Conservation (phyloP, 1,140 invertebrate genomes). For the Drosophila lacertosa region DNA sequence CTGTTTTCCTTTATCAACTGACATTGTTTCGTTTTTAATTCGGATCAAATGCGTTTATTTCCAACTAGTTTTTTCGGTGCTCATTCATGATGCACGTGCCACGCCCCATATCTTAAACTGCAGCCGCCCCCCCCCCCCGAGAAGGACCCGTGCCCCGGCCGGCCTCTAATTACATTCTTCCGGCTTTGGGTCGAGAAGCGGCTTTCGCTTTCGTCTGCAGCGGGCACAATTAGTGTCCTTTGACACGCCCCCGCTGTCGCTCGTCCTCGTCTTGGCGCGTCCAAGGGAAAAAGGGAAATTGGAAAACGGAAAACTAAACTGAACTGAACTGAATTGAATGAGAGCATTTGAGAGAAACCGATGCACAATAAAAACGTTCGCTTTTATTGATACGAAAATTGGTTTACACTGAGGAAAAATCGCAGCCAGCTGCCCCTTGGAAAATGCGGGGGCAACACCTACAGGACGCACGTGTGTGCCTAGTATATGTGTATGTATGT, state of each 20-base stretch:
- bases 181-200: constrained; percentile 53
- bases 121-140: constrained; percentile 11
- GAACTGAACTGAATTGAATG: constrained; percentile 67
- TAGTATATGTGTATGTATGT: constrained; percentile 19
- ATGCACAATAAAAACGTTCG: constrained; percentile 62
- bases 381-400: constrained; percentile 81
- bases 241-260: constrained; percentile 67
- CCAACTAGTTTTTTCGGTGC: neutral
- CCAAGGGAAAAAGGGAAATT: constrained; percentile 55
- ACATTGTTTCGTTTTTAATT: neutral
- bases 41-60: constrained; percentile 1
- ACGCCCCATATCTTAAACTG: constrained; percentile 54
- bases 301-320: constrained; percentile 50
- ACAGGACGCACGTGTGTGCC: constrained; percentile 65
- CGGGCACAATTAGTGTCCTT: constrained; percentile 73
- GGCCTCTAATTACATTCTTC: constrained; percentile 77
- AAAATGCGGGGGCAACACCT: constrained; percentile 67
- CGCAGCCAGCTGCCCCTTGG: constrained; percentile 62
- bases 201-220: constrained; percentile 73
- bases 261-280: constrained; percentile 42
- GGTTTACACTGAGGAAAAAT: constrained; percentile 73
- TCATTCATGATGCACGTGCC: constrained; percentile 42
- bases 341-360: constrained; percentile 50
- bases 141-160: constrained; percentile 52
- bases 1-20: neutral